Conservation (phyloP, 2,113 vertebrate genomes). For the Nanorana parkeri region DNA sequence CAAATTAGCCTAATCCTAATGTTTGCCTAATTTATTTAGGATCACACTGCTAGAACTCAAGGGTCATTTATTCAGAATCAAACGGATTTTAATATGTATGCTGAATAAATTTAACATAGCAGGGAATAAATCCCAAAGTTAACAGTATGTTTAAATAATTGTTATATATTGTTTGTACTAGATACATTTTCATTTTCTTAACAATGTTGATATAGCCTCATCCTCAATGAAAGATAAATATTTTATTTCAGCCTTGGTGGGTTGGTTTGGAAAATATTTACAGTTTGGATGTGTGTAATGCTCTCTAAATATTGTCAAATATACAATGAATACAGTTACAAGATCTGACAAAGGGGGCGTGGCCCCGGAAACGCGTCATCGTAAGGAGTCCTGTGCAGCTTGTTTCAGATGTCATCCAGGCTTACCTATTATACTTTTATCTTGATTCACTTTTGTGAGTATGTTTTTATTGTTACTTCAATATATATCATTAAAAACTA, state of each 20-base stretch:
- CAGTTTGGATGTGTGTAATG: too few species aligned
- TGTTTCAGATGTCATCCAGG: too few species aligned
- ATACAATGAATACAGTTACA: too few species aligned
- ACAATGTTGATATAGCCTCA: slow-evolving; percentile 13
- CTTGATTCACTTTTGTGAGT: too few species aligned
- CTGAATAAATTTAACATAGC: slow-evolving; percentile 48
- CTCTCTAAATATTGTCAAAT: too few species aligned
- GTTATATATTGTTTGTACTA: slow-evolving; percentile 22
- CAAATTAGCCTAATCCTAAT: slow-evolving; percentile 52
- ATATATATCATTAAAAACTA: too few species aligned
- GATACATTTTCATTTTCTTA: slow-evolving; percentile 41
- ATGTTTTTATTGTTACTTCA: too few species aligned
- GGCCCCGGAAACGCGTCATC: too few species aligned
- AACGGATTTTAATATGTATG: slow-evolving; percentile 55
- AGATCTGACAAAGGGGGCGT: too few species aligned
- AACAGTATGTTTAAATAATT: slow-evolving; percentile 45
- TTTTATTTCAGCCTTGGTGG: background rate
- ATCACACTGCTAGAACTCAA: slow-evolving; percentile 43
- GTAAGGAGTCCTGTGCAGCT: too few species aligned
- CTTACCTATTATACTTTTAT: too few species aligned
- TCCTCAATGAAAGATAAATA: background rate
- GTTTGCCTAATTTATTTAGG: slow-evolving; percentile 57
- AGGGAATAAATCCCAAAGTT: slow-evolving; percentile 44
- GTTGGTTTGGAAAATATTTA: background rate
- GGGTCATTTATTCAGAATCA: slow-evolving; percentile 48